Base-by-base conservation (phyloP, 1,140 invertebrate genomes). In the Agrypnia vestita region DNA sequence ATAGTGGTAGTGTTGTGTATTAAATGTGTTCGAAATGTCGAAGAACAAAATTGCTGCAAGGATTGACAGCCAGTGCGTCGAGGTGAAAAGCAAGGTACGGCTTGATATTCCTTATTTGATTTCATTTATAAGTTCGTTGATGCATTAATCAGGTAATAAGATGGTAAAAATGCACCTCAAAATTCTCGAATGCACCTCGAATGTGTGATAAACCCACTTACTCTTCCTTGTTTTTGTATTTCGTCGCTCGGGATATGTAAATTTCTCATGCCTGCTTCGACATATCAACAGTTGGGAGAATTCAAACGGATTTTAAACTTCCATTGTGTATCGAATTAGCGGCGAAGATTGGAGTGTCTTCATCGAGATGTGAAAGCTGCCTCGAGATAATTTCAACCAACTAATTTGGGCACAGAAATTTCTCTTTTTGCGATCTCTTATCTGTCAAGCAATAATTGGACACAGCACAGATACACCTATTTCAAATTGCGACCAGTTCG, bases 11-110 rank as follows among this genome's bases (percentile, higher is more conserved):
- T 49, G 35, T 64, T 79, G 84, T 84, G 84, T 84, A 84, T 84
- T 86, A 86, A 88, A 88, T 88, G 87, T 85, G 86, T 84, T 85
- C 86, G 89, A 90, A 86, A 94, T 94, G 93, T 94, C 92, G 81
- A 94, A 93, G 85, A 93, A 91, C 84, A 93, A 93, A 89, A 91
- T 92, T 82, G 91, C 92, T 79, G 90, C 90, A 86, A 88, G 90
- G 83, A 87, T 91, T 84, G 91, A 93, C 87, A 92, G 90, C 85
- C 90, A 89, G 86, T 91, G 91, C 86, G 91, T 94, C 81, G 92
- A 93, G 88, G 92, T 94, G 75, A 94, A 94, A 87, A 94, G 92
- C 88, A 94, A 94, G 90, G 93, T 93, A 76, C 55, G 67, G 67
- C 67, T 15, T 19, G 49, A 51, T 71, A 62, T 62, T 62, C 6